Base-by-base conservation (phyloP, 1,140 invertebrate species). In the Trypoxylus dichotomus region DNA sequence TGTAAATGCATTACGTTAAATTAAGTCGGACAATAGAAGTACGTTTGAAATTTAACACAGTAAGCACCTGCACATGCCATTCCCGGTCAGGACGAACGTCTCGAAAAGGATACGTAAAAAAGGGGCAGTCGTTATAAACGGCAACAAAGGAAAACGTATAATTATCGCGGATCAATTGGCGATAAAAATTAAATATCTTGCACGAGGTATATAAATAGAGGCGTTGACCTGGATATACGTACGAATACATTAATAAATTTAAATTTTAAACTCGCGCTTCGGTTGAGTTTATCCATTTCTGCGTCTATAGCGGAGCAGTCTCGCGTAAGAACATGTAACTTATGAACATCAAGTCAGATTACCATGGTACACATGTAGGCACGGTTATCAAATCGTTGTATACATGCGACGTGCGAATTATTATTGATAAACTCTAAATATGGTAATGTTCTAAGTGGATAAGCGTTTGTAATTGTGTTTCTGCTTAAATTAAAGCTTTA, bases 11-110 rank as follows among this genome's bases (percentile, higher is more conserved):
- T 68, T 68, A 68, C 21, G 60, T 68, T 27, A 68, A 68, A 68
- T 68, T 68, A 68, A 68, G 60, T 68, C 21, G 60, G 60, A 68
- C 60, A 68, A 68, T 68, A 68, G 24, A 13, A 10, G 32, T 37
- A 68, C 60, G 60, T 68, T 68, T 68, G 60, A 68, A 68, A 68
- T 21, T 68, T 68, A 68, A 68, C 60, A 68, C 60, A 24, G 60
- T 24, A 8, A 68, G 60, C 60, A 68, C 60, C 60, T 68, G 60
- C 60, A 27, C 60, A 68, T 24, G 60, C 60, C 60, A 68, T 68
- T 68, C 60, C 21, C 60, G 60, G 27, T 24, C 21, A 68, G 60
- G 60, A 68, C 60, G 60, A 68, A 68, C 27, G 60, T 27, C 21
- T 25, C 21, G 60, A 68, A 29, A 68, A 68, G 24, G 24, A 68